These are phyloP conservation scores for Anguilla megastoma DNA, from an alignment of 2,797 vertebrate genomes.

Conservation along the genomic window DNA sequence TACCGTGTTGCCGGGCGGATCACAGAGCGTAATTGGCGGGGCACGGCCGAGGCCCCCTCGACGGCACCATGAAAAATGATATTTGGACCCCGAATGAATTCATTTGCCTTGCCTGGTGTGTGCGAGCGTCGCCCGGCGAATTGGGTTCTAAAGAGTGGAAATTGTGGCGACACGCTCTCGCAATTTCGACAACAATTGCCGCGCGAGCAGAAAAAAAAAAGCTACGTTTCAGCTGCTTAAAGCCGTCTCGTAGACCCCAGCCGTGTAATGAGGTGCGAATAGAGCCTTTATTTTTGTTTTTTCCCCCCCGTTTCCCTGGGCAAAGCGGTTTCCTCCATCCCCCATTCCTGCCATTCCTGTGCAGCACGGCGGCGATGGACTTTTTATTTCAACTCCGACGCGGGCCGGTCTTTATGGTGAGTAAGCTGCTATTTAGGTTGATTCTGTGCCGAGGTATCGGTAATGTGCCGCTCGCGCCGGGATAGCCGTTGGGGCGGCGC, in stretches of 20 bases:
- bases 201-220: constrained; percentile 13
- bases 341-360: constrained; percentile 38
- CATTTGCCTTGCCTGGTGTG: constrained; percentile 35
- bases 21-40: constrained; percentile 41
- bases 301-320: constrained; percentile 56
- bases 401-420: constrained; percentile 49
- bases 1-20: constrained; percentile 37
- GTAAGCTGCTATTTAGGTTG: constrained; percentile 19
- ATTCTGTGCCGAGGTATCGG: constrained; percentile 55
- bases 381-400: constrained; percentile 68
- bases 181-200: constrained; percentile 28
- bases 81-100: constrained; percentile 47
- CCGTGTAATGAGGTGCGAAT: constrained; percentile 59
- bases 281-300: constrained; percentile 61
- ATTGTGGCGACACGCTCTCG: constrained; percentile 35
- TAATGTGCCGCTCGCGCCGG: constrained; percentile 63
- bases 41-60: constrained; percentile 32
- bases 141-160: constrained; percentile 41
- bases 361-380: constrained; percentile 58
- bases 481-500: constrained; percentile 53
- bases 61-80: constrained; percentile 41
- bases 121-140: constrained; percentile 36
- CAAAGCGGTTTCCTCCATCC: constrained; percentile 51
- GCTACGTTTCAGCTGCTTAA: constrained; percentile 24
- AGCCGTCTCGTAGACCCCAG: constrained; percentile 46